Base-by-base conservation (phyloP, 1,140 invertebrate species). In the Zaprionus kolodkinae region DNA sequence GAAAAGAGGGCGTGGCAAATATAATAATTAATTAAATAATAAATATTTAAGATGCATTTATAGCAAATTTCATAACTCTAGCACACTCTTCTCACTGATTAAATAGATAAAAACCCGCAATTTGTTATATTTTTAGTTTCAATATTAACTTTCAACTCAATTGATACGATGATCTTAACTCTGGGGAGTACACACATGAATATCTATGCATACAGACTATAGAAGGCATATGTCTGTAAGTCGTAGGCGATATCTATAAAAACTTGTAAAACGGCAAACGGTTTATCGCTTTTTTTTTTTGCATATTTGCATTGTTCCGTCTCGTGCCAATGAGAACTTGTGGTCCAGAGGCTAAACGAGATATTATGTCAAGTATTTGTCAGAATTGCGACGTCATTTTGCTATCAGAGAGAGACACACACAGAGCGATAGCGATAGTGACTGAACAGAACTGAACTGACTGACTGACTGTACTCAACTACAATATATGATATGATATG, bases 321-420 rank as follows among this genome's bases (percentile, higher is more conserved):
- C 12, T 5, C 36, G 6, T 36, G 6, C 12, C 45, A 63, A 36
- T 63, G 61, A 7, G 21, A 52, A 63, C 21, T 43, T 65, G 40
- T 64, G 36, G 72, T 75, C 60, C 72, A 75, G 43, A 75, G 67
- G 17, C 35, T 35, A 64, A 71, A 30, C 30, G 55, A 60, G 67
- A 74, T 74, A 74, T 57, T 52, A 62, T 63, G 45, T 61, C 57
- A 27, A 73, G 65, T 67, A 45, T 66, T 17, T 36, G 13, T 73
- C 38, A 27, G 13, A 45, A 61, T 30, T 57, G 43, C 67, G 55
- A 75, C 60, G 72, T 75, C 72, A 75, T 75, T 36, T 57, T 43
- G 5, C 35, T 70, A 74, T 74, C 72, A 40, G 21, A 21, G 30
- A 21, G 55, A 38, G n/a, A 35, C 27, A 64, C 3, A 57, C 6